Conservation (phyloP, 2,888 invertebrate species). For the Exocentrus adspersus region DNA sequence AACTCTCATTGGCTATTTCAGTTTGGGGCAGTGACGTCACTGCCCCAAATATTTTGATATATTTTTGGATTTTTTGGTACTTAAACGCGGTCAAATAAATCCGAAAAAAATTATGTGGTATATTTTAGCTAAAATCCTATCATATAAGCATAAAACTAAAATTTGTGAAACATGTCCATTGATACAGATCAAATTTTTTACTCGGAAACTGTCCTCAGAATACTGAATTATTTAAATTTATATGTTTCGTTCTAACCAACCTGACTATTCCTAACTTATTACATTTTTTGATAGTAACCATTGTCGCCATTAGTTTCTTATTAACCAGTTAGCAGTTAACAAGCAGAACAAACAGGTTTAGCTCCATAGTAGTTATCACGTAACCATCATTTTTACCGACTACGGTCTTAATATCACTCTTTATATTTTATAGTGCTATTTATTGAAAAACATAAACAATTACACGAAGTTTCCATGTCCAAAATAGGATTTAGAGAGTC, state of each 20-base stretch:
- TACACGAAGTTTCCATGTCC: background rate
- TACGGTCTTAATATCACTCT: slow-evolving; percentile 3
- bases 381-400: slow-evolving; percentile 14
- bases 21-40: too few species aligned
- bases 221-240: slow-evolving; percentile 17
- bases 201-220: too few species aligned
- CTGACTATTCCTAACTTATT: too few species aligned
- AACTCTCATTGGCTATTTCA: too few species aligned
- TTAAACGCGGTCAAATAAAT: too few species aligned
- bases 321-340: slow-evolving; percentile 21
- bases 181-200: too few species aligned
- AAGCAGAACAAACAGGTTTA: slow-evolving; percentile 22
- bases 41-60: too few species aligned
- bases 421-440: slow-evolving; percentile 3
- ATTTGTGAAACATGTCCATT: too few species aligned
- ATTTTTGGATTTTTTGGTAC: too few species aligned
- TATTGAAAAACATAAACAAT: background rate
- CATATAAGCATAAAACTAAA: too few species aligned
- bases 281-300: slow-evolving; percentile 15
- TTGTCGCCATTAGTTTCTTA: slow-evolving; percentile 14
- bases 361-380: slow-evolving; percentile 10
- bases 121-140: too few species aligned
- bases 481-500: background rate
- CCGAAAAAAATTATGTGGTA: too few species aligned
- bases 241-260: slow-evolving; percentile 3